phyloP scores from a whole-genome alignment of 2,113 vertebrate genomes.

The Alosa alosa region DNA sequence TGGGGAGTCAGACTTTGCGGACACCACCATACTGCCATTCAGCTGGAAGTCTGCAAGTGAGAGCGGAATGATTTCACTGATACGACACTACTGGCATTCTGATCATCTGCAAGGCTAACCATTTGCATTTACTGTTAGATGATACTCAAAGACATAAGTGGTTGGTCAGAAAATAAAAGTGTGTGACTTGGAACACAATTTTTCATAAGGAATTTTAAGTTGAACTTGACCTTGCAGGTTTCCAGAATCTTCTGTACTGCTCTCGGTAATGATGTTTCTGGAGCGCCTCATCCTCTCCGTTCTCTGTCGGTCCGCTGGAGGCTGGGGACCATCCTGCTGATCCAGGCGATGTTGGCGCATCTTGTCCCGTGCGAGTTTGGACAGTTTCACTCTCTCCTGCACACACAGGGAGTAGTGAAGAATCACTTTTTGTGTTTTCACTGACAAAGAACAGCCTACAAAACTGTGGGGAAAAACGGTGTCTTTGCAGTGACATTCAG shows the following conservation, averaged over 20 bases:
- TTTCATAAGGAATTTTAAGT: not conserved
- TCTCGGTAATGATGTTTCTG: conserved; percentile 63
- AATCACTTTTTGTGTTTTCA: not conserved
- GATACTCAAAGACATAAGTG: not conserved
- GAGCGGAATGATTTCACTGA: conserved; percentile 5
- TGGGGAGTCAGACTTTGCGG: conserved; percentile 49
- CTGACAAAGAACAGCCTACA: not conserved
- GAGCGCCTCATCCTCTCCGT: conserved; percentile 68
- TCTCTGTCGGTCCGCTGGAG: conserved; percentile 56
- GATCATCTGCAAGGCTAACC: not conserved
- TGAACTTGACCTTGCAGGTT: conserved; percentile 19
- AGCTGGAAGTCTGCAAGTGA: conserved; percentile 59
- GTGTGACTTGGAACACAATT: not conserved
- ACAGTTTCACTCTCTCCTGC: conserved; percentile 73
- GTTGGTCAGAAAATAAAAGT: not conserved
- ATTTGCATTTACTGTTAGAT: not conserved
- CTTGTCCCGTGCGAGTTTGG: conserved; percentile 76
- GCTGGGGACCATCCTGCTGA: conserved; percentile 54
- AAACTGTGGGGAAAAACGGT: not conserved
- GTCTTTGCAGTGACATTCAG: not conserved
- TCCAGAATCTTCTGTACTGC: conserved; percentile 9
- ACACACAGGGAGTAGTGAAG: not conserved
- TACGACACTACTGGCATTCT: not conserved
- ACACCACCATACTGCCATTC: conserved; percentile 56
- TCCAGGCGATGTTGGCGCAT: conserved; percentile 71